Conservation (phyloP, 2,888 invertebrate genomes). For the Dicyrtoma fusca region DNA sequence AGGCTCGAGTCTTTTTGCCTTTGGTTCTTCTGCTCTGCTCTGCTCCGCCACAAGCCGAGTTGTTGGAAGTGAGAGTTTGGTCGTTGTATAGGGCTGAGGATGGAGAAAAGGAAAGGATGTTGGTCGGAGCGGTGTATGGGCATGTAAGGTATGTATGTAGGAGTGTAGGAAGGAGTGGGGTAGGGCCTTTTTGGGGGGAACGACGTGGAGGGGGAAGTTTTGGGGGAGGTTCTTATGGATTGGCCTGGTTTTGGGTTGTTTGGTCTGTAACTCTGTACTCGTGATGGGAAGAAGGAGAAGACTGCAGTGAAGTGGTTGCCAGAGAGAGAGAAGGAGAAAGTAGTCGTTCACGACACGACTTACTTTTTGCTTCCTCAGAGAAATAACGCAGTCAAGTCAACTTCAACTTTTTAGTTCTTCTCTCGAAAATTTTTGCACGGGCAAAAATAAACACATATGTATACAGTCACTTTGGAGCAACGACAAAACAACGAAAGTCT, state of each 20-base stretch:
- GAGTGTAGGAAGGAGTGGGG: conserved; percentile 5
- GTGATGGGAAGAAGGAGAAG: conserved; percentile 36
- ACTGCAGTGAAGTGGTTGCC: conserved; percentile 38
- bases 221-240: conserved; percentile 30
- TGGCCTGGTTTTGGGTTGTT: conserved; percentile 38
- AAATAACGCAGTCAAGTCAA: conserved; percentile 9
- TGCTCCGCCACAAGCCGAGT: too few species aligned
- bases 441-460: conserved; percentile 2
- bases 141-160: conserved; percentile 13
- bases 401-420: too few species aligned
- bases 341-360: too few species aligned
- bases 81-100: background rate
- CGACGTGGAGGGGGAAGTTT: conserved; percentile 60
- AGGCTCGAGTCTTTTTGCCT: background rate
- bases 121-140: background rate
- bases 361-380: too few species aligned
- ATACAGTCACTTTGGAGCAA: too few species aligned
- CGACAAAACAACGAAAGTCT: too few species aligned
- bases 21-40: background rate
- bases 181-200: conserved; percentile 23
- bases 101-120: conserved; percentile 1
- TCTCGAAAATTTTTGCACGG: conserved; percentile 13
- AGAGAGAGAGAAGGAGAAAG: conserved; percentile 26
- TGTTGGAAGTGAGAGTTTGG: background rate
- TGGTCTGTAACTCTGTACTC: background rate